phyloP scores from a whole-genome alignment of 1,140 invertebrate genomes.

The Heliconius melpomene region DNA sequence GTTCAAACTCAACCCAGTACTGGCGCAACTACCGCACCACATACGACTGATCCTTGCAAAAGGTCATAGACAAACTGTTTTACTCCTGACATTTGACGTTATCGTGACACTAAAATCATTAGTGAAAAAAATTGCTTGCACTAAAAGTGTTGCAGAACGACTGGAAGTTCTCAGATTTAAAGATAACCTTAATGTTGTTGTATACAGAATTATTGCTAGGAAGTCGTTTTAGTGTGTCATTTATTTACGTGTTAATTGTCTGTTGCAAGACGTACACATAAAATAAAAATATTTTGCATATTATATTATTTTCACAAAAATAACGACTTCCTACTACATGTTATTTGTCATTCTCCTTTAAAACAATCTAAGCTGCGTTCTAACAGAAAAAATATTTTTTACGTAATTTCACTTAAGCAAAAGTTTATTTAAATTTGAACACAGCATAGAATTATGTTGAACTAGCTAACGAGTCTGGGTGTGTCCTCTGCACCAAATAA shows the following conservation, averaged over 20 bases:
- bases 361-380: background rate
- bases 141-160: conserved; percentile 33
- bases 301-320: conserved; percentile 28
- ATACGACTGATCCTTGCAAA: conserved; percentile 30
- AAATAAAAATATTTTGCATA: conserved; percentile 33
- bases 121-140: conserved; percentile 26
- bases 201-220: conserved; percentile 41
- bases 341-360: conserved; percentile 29
- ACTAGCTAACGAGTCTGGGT: conserved; percentile 70
- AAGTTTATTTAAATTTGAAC: conserved; percentile 52
- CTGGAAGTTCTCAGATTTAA: conserved; percentile 35
- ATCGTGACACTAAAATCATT: conserved; percentile 36
- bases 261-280: conserved; percentile 28
- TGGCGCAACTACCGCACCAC: conserved; percentile 47
- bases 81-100: conserved; percentile 30
- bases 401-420: conserved; percentile 45
- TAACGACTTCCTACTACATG: conserved; percentile 40
- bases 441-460: conserved; percentile 63
- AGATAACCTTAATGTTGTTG: conserved; percentile 39
- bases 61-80: conserved; percentile 28
- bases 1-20: conserved; percentile 39
- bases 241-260: conserved; percentile 28
- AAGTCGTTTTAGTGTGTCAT: conserved; percentile 42
- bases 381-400: background rate
- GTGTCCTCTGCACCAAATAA: conserved; percentile 73